These are phyloP conservation scores for Rhinoptilus africanus DNA, from an alignment of 2,113 vertebrate species.

Conservation along the genomic window DNA sequence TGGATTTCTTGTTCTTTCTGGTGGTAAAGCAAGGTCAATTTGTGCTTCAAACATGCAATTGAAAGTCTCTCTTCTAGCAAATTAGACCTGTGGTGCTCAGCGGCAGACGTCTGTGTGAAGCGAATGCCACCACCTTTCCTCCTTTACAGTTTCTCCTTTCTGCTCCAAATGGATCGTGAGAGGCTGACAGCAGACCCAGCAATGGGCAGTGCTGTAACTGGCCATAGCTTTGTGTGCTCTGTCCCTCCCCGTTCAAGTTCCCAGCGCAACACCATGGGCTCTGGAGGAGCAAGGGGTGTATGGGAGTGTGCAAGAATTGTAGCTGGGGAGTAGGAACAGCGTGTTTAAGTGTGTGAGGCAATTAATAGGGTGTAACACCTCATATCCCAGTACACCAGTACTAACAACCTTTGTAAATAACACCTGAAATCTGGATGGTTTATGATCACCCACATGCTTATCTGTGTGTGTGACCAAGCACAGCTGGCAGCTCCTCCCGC, in stretches of 20 bases:
- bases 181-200: neutral
- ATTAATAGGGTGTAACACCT: neutral
- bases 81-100: neutral
- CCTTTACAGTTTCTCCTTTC: neutral
- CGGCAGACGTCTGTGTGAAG: neutral
- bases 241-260: neutral
- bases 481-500: neutral
- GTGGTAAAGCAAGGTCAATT: neutral
- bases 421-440: neutral
- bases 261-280: neutral
- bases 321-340: neutral
- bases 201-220: neutral
- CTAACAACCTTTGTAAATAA: neutral
- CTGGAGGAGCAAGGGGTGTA: neutral
- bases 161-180: neutral
- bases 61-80: neutral
- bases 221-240: rapidly evolving
- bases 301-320: rapidly evolving
- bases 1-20: neutral
- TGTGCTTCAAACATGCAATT: rapidly evolving
- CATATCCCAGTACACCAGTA: neutral
- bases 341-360: neutral
- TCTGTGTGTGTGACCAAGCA: neutral
- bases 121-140: neutral
- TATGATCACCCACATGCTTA: neutral